Conservation (phyloP, 1,140 invertebrate species). For the Caerostris darwini region DNA sequence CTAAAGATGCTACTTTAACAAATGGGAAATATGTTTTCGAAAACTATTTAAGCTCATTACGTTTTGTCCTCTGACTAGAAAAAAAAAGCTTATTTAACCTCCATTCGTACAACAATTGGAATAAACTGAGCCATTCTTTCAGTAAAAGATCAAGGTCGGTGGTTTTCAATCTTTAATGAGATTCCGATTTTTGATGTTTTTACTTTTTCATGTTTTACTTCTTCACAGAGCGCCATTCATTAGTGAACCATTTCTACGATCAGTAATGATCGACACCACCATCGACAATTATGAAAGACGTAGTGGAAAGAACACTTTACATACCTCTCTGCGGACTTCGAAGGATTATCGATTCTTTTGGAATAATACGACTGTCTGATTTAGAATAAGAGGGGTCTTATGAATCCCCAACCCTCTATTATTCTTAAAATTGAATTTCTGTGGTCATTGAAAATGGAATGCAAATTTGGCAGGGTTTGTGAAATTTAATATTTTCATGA, state of each 20-base stretch:
- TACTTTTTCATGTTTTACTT: slow-evolving; percentile 30
- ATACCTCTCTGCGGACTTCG: background rate
- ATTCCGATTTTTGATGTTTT: slow-evolving; percentile 50
- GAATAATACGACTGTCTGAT: background rate
- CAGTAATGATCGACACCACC: slow-evolving; percentile 45
- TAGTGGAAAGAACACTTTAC: background rate
- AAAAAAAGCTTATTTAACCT: background rate
- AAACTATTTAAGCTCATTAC: no score
- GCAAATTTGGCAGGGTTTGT: background rate
- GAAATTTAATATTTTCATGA: background rate
- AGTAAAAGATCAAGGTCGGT: background rate
- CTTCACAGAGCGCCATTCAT: slow-evolving; percentile 11
- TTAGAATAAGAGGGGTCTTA: background rate
- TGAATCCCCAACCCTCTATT: background rate
- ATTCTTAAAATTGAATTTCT: background rate
- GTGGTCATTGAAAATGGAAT: background rate
- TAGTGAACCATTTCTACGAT: slow-evolving; percentile 19
- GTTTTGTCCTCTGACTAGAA: no score
- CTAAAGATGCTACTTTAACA: no score
- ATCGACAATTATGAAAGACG: slow-evolving; percentile 33
- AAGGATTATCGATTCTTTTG: background rate
- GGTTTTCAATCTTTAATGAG: slow-evolving; percentile 42
- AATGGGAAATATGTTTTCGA: no score
- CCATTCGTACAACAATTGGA: background rate
- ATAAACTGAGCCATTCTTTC: background rate